These are phyloP conservation scores for Copidosoma aretas DNA, from an alignment of 2,888 invertebrate genomes.

Conservation along the genomic window DNA sequence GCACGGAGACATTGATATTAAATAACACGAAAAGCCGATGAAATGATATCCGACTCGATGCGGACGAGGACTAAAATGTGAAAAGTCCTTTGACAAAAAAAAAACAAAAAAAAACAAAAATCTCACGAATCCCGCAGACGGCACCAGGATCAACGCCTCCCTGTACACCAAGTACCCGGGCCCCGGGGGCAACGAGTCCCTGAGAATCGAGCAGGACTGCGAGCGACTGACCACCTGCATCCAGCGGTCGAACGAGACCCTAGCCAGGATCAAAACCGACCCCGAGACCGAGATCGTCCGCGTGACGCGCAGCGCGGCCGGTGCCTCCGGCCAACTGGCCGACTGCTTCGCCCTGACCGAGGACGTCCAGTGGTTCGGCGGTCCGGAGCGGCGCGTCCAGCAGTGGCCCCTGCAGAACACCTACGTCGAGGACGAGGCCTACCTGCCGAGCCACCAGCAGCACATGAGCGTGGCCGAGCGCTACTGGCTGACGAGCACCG, in stretches of 20 bases:
- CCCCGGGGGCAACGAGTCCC: not conserved
- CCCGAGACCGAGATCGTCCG: slow-evolving; percentile 39
- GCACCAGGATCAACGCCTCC: slow-evolving; percentile 37
- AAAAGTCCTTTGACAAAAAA: too few species aligned
- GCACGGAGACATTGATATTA: too few species aligned
- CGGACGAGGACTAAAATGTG: too few species aligned
- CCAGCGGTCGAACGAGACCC: slow-evolving; percentile 34
- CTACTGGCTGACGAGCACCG: slow-evolving; percentile 77
- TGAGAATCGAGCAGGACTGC: slow-evolving; percentile 39
- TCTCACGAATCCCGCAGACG: too few species aligned
- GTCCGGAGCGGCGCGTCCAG: slow-evolving; percentile 69
- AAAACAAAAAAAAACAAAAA: too few species aligned
- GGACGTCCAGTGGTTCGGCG: slow-evolving; percentile 71
- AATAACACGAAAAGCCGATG: too few species aligned
- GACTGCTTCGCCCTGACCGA: slow-evolving; percentile 51
- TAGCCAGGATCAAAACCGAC: slow-evolving; percentile 43
- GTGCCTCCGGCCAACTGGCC: slow-evolving; percentile 39
- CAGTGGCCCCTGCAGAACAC: slow-evolving; percentile 72
- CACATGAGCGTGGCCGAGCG: slow-evolving; percentile 65
- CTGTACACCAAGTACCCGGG: slow-evolving; percentile 39
- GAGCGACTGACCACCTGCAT: slow-evolving; percentile 45
- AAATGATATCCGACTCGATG: too few species aligned
- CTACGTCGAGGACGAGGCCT: slow-evolving; percentile 67
- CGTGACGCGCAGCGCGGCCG: slow-evolving; percentile 40
- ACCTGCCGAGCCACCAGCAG: slow-evolving; percentile 63